Evolutionary conservation across 2,797 vertebrate genomes (phyloP), one percentile per base, ranked within the genome.

Genomic region (Silurus lanzhouensis): DNA sequence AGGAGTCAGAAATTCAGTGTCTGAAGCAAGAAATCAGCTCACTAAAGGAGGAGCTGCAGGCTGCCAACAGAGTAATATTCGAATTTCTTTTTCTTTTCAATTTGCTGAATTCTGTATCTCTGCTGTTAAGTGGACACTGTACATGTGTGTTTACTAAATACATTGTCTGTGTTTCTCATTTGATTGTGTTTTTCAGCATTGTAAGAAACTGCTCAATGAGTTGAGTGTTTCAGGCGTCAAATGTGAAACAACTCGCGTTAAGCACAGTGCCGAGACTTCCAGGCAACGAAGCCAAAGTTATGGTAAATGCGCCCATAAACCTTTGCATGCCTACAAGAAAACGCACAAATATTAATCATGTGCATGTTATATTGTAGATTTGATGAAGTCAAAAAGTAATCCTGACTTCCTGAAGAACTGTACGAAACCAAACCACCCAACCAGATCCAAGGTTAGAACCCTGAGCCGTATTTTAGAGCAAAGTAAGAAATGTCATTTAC

Each of bases 1-100:
- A 96, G 88, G 97, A 99, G 83, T 97, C 96, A 0, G 97, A 99
- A 90, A 97, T 97, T 91, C 96, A 98, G 90, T 97, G 96, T 91
- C 96, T 99, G 90, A 96, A 96, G 90, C 97, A 98, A 91, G 97
- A 98, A 91, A 97, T 97, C 92, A 93, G 90, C 88, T 97, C 96
- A 64, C 95, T 99, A 85, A 97, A 95, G 90, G 96, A 98, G 0
- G 97, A 98, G 74, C 88, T 98, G 64, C 97, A 97, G 91, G 94
- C 96, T 0, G 96, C 96, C 72, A 92, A 95, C 86, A 95, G 95
- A 96, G 97, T 99, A 88, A 76, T 13, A 83, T 2, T 10, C n/a
- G 22, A 25, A 5, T 79, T 61, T 52, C 58, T 44, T 2, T 6
- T 81, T 48, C 2, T 58, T 64, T 80, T n/a, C 6, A 38, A 80